Evolutionary conservation across 2,888 invertebrate genomes (phyloP).

Genomic region (Zaprionus bogoriensis): DNA sequence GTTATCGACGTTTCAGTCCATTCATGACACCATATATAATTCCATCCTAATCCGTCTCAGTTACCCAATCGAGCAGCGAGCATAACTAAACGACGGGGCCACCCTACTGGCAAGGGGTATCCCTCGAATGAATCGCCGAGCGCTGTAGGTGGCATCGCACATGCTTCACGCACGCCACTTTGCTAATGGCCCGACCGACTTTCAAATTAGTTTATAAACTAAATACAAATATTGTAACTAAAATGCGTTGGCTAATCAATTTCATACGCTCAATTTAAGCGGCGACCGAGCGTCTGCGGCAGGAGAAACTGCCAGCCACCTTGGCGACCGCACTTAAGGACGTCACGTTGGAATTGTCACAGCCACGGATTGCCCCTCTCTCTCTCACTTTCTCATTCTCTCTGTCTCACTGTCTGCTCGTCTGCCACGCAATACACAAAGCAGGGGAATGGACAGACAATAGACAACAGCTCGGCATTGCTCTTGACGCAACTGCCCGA

Average conservation of each 20-base stretch:
- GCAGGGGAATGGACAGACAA: slow-evolving; percentile 38
- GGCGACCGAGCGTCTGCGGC: slow-evolving; percentile 69
- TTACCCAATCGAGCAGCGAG: background rate
- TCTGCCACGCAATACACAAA: slow-evolving; percentile 31
- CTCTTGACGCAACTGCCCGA: slow-evolving; percentile 70
- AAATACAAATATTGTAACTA: slow-evolving; percentile 66
- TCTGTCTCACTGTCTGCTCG: slow-evolving; percentile 44
- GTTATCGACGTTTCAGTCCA: no score
- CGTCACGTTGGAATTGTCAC: slow-evolving; percentile 20
- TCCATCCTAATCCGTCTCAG: background rate
- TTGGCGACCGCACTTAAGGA: slow-evolving; percentile 71
- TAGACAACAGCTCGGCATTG: slow-evolving; percentile 45
- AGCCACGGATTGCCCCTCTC: no score
- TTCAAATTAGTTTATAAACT: slow-evolving; percentile 69
- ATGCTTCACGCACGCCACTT: slow-evolving; percentile 53
- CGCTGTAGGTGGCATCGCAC: slow-evolving; percentile 42
- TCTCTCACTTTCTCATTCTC: no score
- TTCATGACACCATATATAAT: background rate
- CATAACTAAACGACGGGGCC: slow-evolving; percentile 2
- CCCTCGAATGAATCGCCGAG: slow-evolving; percentile 40
- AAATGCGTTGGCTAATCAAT: slow-evolving; percentile 75
- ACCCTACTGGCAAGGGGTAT: background rate
- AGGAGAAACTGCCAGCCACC: slow-evolving; percentile 44
- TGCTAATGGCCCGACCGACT: slow-evolving; percentile 43
- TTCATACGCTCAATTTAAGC: slow-evolving; percentile 71